A percentile compares a stretch with the other conserved stretches of the same genome.
Conservation (phyloP, 1,140 invertebrate genomes). For the Zaprionus ghesquierei region DNA sequence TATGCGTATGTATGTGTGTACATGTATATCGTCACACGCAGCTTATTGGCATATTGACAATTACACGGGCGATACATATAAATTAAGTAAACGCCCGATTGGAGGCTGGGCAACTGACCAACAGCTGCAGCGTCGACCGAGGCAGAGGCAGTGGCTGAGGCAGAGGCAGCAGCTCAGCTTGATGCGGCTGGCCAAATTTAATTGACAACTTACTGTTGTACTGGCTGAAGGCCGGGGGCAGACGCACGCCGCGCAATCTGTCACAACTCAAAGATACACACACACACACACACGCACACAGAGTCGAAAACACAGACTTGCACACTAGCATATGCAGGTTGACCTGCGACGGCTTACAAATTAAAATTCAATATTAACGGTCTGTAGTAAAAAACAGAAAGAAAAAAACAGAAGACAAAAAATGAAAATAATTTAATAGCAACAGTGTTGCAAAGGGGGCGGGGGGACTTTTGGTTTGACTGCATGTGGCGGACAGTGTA, state of each 20-base stretch:
- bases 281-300: constrained; percentile 16
- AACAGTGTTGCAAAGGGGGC: background rate
- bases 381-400: constrained; percentile 43
- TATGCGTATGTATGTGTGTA: constrained; percentile 33
- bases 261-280: constrained; percentile 71
- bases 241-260: constrained; percentile 59
- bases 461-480: constrained; percentile 14
- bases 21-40: constrained; percentile 66
- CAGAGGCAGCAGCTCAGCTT: constrained; percentile 47
- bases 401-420: constrained; percentile 31
- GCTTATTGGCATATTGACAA: constrained; percentile 81
- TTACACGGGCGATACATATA: constrained; percentile 79
- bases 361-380: constrained; percentile 82
- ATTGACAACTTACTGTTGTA: constrained; percentile 79
- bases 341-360: constrained; percentile 69
- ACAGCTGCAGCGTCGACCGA: constrained; percentile 12
- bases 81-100: constrained; percentile 74
- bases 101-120: constrained; percentile 42
- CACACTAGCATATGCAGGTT: constrained; percentile 40
- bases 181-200: constrained; percentile 79
- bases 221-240: constrained; percentile 17
- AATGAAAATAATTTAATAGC: constrained; percentile 80
- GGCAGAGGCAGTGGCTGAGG: constrained; percentile 7
- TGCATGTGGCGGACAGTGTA: constrained; percentile 37
- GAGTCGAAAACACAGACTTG: background rate